These are phyloP conservation scores for Atta colombica DNA, from an alignment of 1,140 invertebrate species.

Conservation along the genomic window DNA sequence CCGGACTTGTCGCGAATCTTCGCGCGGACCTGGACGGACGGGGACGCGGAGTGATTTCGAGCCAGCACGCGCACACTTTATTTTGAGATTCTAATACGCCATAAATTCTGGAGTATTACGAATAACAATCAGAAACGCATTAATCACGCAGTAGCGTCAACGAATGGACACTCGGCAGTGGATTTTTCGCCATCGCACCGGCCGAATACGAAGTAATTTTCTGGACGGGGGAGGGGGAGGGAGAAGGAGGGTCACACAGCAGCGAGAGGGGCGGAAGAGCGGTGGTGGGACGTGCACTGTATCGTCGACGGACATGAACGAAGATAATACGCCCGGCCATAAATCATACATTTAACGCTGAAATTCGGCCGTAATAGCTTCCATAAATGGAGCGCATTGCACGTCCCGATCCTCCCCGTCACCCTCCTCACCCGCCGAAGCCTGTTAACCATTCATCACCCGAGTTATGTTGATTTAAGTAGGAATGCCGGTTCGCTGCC, in stretches of 20 bases:
- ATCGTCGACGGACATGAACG: slow-evolving; percentile 74
- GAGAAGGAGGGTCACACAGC: background rate
- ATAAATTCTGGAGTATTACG: slow-evolving; percentile 54
- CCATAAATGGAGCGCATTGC: slow-evolving; percentile 77
- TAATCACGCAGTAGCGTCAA: slow-evolving; percentile 58
- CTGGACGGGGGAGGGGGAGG: background rate
- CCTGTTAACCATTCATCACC: slow-evolving; percentile 79
- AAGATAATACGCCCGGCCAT: slow-evolving; percentile 76
- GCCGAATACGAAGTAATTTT: slow-evolving; percentile 71
- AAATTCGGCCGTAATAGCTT: slow-evolving; percentile 78
- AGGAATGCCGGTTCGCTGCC: slow-evolving; percentile 71
- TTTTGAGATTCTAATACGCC: slow-evolving; percentile 27
- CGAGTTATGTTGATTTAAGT: slow-evolving; percentile 80
- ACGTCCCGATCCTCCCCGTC: slow-evolving; percentile 24
- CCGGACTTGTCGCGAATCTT: background rate
- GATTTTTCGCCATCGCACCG: slow-evolving; percentile 60
- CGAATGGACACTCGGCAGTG: slow-evolving; percentile 60
- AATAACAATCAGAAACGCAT: slow-evolving; percentile 68
- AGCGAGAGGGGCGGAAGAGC: background rate
- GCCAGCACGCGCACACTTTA: background rate
- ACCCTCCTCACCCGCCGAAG: slow-evolving; percentile 36
- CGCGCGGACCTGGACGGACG: background rate
- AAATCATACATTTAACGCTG: slow-evolving; percentile 78
- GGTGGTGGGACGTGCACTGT: slow-evolving; percentile 51
- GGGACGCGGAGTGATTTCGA: background rate